Base-by-base conservation (phyloP, 2,113 vertebrate species). In the Calypte anna region DNA sequence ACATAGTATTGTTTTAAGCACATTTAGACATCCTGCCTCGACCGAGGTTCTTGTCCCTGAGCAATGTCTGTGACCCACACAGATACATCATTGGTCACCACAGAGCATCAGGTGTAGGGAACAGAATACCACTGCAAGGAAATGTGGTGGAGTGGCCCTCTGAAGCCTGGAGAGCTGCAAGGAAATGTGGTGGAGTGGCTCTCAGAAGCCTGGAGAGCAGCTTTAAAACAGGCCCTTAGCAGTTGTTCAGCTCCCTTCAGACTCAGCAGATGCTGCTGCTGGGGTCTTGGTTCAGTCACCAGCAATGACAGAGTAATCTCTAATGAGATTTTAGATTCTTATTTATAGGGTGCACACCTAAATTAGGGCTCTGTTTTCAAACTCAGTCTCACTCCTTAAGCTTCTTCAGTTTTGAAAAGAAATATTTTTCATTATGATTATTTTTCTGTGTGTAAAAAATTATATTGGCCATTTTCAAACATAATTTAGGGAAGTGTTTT, bases 361-460 rank as follows among this genome's bases (percentile, higher is more conserved):
- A 73, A 63, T 76, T 27, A 83, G 46, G 36, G 10, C 74, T 87
- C 44, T 87, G 30, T 64, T 88, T 75, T 84, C 67, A 88, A 87
- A 40, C 7, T 64, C n/a, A 43, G 4, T 57, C 28, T 50, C 7
- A 14, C 3, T 79, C 8, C 12, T 87, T 12, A 31, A 74, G 21
- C 12, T 82, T 28, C 9, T 68, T 85, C 28, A 40, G 18, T 58
- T 85, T 81, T 72, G 18, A 66, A n/a, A 75, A 80, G 0, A 80
- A 46, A 21, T 36, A 5, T 18, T 74, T 84, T 75, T 76, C 17
- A 30, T 12, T 20, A 8, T 68, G 9, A 58, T 80, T 59, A 25
- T 54, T 84, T 80, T 44, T 61, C 2, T 74, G 10, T 59, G 16
- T 38, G 36, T 58, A 64, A 31, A 72, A 86, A 63, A 11, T n/a